These are phyloP conservation scores for Stratiolaelaps scimitus DNA, from an alignment of 1,140 invertebrate genomes.

Conservation along the genomic window DNA sequence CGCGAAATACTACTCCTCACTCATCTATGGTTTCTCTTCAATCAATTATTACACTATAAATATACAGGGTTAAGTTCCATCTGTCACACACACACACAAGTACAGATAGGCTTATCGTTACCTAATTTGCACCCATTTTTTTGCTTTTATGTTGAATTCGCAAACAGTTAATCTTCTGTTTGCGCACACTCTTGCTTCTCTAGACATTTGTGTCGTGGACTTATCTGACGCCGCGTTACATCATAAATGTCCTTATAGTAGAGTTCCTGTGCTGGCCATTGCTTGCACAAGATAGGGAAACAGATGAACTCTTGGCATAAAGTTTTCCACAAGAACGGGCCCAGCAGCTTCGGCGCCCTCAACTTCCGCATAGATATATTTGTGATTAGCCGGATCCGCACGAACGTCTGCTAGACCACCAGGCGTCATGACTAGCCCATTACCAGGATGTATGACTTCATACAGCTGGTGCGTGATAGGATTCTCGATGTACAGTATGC, in stretches of 20 bases:
- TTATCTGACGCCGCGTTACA: too few relatives aligned
- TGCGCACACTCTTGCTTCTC: too few relatives aligned
- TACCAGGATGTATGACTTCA: constrained; percentile 18
- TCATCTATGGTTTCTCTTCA: too few relatives aligned
- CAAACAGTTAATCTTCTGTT: too few relatives aligned
- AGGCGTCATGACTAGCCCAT: constrained; percentile 15
- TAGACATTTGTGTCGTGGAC: too few relatives aligned
- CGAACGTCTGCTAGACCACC: constrained; percentile 12
- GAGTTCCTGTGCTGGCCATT: constrained; percentile 4
- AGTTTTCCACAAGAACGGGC: constrained; percentile 18
- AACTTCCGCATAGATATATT: constrained; percentile 24
- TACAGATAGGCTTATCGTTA: too few relatives aligned
- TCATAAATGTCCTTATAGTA: neutral
- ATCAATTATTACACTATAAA: too few relatives aligned
- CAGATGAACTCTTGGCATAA: neutral
- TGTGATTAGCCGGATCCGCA: neutral
- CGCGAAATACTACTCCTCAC: too few relatives aligned
- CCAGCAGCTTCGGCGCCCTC: neutral
- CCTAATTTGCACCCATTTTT: too few relatives aligned
- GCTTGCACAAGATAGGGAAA: constrained; percentile 12
- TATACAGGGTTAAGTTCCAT: too few relatives aligned
- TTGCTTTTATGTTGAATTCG: too few relatives aligned
- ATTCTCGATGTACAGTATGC: neutral
- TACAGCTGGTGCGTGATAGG: constrained; percentile 18
- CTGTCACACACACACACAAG: too few relatives aligned